Evolutionary conservation across 2,113 vertebrate genomes (phyloP).

Genomic region (Damaliscus lunatus): DNA sequence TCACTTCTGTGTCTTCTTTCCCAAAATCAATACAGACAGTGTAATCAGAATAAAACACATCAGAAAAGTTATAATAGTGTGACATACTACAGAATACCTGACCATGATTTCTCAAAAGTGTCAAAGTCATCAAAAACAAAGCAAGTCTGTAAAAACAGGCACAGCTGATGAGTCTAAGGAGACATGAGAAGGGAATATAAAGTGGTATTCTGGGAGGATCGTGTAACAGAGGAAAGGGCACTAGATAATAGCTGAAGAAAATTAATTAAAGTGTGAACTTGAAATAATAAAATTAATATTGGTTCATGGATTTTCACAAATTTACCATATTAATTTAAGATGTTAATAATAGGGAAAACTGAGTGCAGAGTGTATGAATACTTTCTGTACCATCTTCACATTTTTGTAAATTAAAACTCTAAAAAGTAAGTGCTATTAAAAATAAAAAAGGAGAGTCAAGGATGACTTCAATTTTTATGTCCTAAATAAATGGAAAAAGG

Average conservation of each 20-base stretch:
- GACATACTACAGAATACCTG: not conserved
- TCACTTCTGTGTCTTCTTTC: not conserved
- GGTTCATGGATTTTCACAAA: not conserved
- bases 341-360: not conserved
- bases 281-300: not conserved
- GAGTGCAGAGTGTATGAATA: fast-evolving
- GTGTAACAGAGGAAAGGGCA: not conserved
- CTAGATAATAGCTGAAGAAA: not conserved
- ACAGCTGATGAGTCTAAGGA: fast-evolving
- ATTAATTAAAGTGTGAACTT: not conserved
- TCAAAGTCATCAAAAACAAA: not conserved
- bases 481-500: not conserved
- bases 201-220: not conserved
- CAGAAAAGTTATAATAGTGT: not conserved
- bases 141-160: not conserved
- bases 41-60: not conserved
- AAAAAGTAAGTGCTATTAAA: not conserved
- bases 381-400: not conserved
- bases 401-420: not conserved
- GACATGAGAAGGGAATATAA: not conserved
- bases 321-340: not conserved
- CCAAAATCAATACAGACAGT: not conserved
- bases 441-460: not conserved
- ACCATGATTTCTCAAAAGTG: not conserved
- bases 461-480: not conserved